Base-by-base conservation (phyloP, 2,113 vertebrate species). In the Pyrgilauda ruficollis region DNA sequence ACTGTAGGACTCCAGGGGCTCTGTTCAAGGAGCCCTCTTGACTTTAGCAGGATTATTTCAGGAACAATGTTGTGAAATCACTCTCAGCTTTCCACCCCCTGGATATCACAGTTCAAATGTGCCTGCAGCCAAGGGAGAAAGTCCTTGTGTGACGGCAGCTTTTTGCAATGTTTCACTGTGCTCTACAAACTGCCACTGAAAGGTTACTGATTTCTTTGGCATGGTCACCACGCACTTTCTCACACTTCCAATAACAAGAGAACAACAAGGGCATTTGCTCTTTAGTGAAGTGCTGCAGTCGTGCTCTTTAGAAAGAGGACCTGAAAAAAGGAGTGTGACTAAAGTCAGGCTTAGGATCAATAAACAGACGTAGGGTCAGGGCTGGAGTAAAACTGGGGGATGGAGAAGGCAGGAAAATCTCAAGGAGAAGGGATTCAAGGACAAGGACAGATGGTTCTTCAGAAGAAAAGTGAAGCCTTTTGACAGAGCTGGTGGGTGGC, bases 211-310 rank as follows among this genome's bases (percentile, higher is more conserved):
- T 22, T 62, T 46, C 49, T 80, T 87, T 93, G 85, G 46, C 76
- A 81, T 72, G 69, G 86, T 64, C 61, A 82, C 77, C 68, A 49
- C 6, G 0, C 76, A 9, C 88, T 90, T 95, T 73, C 73, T 96
- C 88, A 91, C 90, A 91, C 86, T 91, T 88, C 53, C 93, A 90
- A 58, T 91, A 96, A 91, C 93, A 93, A 88, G 92, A 68, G 91
- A 81, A 90, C 78, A 93, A 87, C 88, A 92, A 96, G 95, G 89
- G 76, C 86, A 87, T 75, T 95, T 78, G 64, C 76, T 94, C n/a
- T 81, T 89, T 30, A 66, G 86, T 53, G 68, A 83, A 95, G 85
- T 88, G 88, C 33, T 91, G 83, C 64, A 52, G 75, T 78, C 74
- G 7, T 66, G 83, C 69, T 82, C 90, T 90, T 95, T 76, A 86